Conservation (phyloP, 2,113 vertebrate species). For the Xiphorhynchus elegans region DNA sequence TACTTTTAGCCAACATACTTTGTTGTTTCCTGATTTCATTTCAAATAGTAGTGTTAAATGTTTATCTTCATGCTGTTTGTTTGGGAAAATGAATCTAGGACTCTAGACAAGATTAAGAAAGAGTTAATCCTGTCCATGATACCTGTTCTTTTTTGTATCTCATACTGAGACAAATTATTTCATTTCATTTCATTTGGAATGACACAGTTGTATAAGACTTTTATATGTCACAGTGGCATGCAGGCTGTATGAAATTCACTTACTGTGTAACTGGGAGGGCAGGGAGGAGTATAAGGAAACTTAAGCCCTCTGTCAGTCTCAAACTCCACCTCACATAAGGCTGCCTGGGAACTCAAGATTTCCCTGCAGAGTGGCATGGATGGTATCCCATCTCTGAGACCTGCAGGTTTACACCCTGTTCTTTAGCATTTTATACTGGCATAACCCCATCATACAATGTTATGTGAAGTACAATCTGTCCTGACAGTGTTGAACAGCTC, state of each 20-base stretch:
- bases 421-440: not conserved
- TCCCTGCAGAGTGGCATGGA: not conserved
- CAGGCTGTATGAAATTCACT: not conserved
- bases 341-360: not conserved
- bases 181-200: not conserved
- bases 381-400: not conserved
- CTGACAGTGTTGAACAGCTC: accelerated
- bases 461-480: not conserved
- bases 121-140: not conserved
- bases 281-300: not conserved
- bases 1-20: not conserved
- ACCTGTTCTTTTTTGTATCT: not conserved
- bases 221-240: not conserved
- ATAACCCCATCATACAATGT: accelerated
- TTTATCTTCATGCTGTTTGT: not conserved
- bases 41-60: not conserved
- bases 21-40: not conserved
- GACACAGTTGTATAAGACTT: not conserved
- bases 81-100: not conserved
- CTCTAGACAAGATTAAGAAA: not conserved
- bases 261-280: not conserved
- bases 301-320: not conserved
- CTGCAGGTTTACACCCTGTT: not conserved
- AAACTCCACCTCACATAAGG: not conserved
- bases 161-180: not conserved